phyloP scores from a whole-genome alignment of 2,797 vertebrate species.

The Cottoperca gobio region DNA sequence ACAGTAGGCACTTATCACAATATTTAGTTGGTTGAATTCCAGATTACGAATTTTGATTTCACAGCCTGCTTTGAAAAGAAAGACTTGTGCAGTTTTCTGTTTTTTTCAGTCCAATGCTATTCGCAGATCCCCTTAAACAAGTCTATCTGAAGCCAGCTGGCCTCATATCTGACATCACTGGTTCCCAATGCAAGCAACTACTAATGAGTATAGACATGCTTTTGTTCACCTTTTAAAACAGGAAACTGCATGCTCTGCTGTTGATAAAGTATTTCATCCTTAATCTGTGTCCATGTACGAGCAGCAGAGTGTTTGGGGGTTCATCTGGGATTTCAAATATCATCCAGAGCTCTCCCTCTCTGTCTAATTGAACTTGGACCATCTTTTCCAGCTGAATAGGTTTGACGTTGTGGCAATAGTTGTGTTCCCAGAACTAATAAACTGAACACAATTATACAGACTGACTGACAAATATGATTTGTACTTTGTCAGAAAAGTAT shows the following conservation, averaged over 20 bases:
- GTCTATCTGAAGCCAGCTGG: slow-evolving; percentile 41
- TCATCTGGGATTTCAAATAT: slow-evolving; percentile 43
- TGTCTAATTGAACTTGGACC: slow-evolving; percentile 47
- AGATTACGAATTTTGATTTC: slow-evolving; percentile 11
- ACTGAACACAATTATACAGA: slow-evolving; percentile 2
- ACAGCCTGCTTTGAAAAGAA: slow-evolving; percentile 8
- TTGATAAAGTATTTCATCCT: slow-evolving; percentile 47
- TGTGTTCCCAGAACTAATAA: slow-evolving; percentile 36
- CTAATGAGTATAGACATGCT: slow-evolving; percentile 34
- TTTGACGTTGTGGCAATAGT: slow-evolving; percentile 43
- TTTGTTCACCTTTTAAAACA: slow-evolving; percentile 49
- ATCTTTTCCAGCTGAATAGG: slow-evolving; percentile 31
- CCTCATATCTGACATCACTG: slow-evolving; percentile 20
- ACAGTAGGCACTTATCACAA: not conserved
- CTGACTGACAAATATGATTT: not conserved
- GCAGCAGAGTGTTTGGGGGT: slow-evolving; percentile 19
- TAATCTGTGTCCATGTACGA: slow-evolving; percentile 58
- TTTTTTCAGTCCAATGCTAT: slow-evolving; percentile 19
- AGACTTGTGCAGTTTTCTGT: not conserved
- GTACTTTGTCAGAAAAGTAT: not conserved
- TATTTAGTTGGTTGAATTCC: not conserved
- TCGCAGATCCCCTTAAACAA: slow-evolving; percentile 23
- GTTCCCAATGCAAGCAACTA: slow-evolving; percentile 27
- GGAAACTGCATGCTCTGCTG: slow-evolving; percentile 28
- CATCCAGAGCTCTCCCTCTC: slow-evolving; percentile 13